Conservation (phyloP, 2,888 invertebrate genomes). For the Apodemia hepburni region DNA sequence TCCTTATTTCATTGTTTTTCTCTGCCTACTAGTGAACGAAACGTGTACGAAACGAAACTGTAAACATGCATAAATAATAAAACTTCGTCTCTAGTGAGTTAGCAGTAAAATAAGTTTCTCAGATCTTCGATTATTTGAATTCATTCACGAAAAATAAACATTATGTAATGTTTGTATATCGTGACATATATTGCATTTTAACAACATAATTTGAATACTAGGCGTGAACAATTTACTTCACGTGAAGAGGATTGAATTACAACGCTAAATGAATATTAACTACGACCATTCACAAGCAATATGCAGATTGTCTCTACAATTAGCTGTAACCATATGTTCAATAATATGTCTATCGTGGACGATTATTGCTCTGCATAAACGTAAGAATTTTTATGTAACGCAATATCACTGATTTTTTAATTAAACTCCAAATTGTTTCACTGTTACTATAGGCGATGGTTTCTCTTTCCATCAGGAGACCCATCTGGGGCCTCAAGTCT, state of each 20-base stretch:
- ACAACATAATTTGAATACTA: not conserved
- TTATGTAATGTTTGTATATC: slow-evolving; percentile 4
- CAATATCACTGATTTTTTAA: too few relatives aligned
- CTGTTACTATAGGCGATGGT: too few relatives aligned
- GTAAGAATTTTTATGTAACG: too few relatives aligned
- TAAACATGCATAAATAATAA: too few relatives aligned
- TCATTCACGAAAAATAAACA: slow-evolving; percentile 4
- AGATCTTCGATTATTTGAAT: not conserved
- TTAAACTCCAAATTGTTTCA: too few relatives aligned
- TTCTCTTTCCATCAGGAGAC: too few relatives aligned
- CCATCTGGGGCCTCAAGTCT: too few relatives aligned
- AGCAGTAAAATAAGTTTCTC: not conserved
- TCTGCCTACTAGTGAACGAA: too few relatives aligned
- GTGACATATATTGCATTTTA: slow-evolving; percentile 5
- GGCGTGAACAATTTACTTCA: slow-evolving; percentile 30
- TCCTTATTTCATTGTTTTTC: too few relatives aligned
- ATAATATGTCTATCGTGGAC: slow-evolving; percentile 3
- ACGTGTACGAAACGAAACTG: too few relatives aligned
- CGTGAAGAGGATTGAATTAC: slow-evolving; percentile 32
- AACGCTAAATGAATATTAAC: slow-evolving; percentile 33
- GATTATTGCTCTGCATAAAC: not conserved
- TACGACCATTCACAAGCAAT: slow-evolving; percentile 30
- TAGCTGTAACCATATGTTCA: slow-evolving; percentile 29
- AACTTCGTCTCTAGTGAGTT: too few relatives aligned
- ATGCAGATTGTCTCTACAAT: slow-evolving; percentile 42